These are phyloP conservation scores for Boloria selene DNA, from an alignment of 2,888 invertebrate genomes.

Conservation along the genomic window DNA sequence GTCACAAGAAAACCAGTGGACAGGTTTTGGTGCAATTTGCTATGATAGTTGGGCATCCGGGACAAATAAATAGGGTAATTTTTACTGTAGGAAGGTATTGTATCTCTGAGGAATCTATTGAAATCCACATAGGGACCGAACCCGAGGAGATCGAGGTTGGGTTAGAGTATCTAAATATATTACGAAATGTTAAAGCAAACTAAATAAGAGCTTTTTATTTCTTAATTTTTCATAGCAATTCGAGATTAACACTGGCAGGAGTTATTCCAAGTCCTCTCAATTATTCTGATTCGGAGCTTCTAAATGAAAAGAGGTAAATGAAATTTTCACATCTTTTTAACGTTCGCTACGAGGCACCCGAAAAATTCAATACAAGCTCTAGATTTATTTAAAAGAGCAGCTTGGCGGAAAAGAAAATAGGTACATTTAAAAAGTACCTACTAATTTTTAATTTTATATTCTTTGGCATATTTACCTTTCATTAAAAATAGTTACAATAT, in stretches of 20 bases:
- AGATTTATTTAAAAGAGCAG: conserved; percentile 5
- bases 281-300: conserved; percentile 17
- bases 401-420: conserved; percentile 3
- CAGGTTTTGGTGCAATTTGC: too few species aligned
- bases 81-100: too few species aligned
- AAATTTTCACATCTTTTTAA: conserved; percentile 15
- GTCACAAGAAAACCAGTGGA: too few species aligned
- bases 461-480: not conserved
- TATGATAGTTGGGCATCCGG: too few species aligned
- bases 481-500: conserved; percentile 34
- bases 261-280: conserved; percentile 11
- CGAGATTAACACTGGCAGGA: not conserved
- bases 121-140: too few species aligned
- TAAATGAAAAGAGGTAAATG: conserved; percentile 17
- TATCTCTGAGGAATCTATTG: too few species aligned
- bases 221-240: not conserved
- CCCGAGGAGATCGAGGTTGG: too few species aligned
- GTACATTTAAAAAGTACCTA: not conserved
- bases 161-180: not conserved
- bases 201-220: not conserved
- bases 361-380: conserved; percentile 6
- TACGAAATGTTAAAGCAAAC: not conserved
- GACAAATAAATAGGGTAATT: too few species aligned
- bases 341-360: conserved; percentile 10
- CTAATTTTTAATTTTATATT: not conserved